Percentiles rank a stretch among this genome's conserved stretches.
These are phyloP conservation scores for Gymnothorax javanicus DNA, from an alignment of 2,797 vertebrate species.

Conservation along the genomic window DNA sequence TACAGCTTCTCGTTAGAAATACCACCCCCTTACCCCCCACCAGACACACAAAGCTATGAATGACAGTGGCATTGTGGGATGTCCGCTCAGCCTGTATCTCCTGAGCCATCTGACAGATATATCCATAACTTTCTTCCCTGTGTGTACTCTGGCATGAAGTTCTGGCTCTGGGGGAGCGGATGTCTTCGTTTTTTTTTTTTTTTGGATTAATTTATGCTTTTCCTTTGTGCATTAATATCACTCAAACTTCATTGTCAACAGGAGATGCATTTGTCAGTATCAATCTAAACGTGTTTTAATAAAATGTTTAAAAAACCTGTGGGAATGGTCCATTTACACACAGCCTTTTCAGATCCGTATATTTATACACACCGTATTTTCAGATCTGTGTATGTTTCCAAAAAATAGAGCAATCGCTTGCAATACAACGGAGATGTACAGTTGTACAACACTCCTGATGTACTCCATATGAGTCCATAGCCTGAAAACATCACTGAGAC, in stretches of 20 bases:
- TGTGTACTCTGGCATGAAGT: slow-evolving; percentile 36
- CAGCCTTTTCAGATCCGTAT: neutral
- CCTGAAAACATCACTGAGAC: neutral
- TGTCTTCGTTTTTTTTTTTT: slow-evolving; percentile 40
- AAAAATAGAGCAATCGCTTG: neutral
- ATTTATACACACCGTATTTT: neutral
- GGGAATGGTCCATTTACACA: neutral
- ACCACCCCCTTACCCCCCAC: neutral
- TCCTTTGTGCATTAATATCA: slow-evolving; percentile 45
- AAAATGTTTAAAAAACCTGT: slow-evolving; percentile 33
- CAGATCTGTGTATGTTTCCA: neutral
- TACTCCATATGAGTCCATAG: neutral
- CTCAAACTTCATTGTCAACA: slow-evolving; percentile 53
- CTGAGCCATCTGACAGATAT: slow-evolving; percentile 44
- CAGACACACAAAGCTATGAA: slow-evolving; percentile 27
- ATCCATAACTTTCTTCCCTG: slow-evolving; percentile 4
- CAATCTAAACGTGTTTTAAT: slow-evolving; percentile 39
- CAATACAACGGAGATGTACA: neutral
- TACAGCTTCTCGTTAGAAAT: neutral
- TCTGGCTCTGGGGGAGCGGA: slow-evolving; percentile 26
- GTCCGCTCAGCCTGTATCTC: slow-evolving; percentile 42
- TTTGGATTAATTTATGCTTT: neutral
- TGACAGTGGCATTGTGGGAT: slow-evolving; percentile 23
- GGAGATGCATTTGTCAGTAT: slow-evolving; percentile 47
- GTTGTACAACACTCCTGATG: neutral